Percentiles rank a stretch among this genome's conserved stretches.
These are phyloP conservation scores for Rhinichthys osculus DNA, from an alignment of 2,797 vertebrate genomes.

Conservation along the genomic window DNA sequence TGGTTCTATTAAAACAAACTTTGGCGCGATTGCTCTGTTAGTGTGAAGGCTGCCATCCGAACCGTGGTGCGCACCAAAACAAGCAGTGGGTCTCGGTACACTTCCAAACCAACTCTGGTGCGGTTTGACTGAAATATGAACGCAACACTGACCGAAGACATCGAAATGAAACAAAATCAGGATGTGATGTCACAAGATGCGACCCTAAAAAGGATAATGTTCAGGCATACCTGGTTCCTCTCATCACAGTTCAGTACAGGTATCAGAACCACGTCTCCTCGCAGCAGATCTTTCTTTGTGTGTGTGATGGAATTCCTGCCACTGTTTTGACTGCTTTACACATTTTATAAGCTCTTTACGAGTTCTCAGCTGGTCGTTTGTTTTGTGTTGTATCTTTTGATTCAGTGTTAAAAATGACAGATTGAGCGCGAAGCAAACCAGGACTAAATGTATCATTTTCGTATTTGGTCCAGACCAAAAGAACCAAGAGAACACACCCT, in stretches of 20 bases:
- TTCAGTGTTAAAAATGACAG: neutral
- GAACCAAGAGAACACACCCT: constrained; percentile 8
- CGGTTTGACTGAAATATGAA: too few relatives aligned
- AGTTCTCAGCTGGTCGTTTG: neutral
- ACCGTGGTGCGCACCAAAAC: neutral
- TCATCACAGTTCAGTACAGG: neutral
- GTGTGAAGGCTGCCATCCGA: neutral
- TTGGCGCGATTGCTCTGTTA: neutral
- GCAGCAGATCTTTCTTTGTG: neutral
- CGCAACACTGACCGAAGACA: too few relatives aligned
- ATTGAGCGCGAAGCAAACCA: neutral
- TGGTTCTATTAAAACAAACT: neutral
- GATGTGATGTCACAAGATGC: too few relatives aligned
- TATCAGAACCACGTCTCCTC: neutral
- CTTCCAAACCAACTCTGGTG: neutral
- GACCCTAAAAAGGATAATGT: too few relatives aligned
- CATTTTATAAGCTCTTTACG: neutral
- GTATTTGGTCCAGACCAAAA: neutral
- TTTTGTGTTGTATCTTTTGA: neutral
- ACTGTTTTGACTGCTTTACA: neutral
- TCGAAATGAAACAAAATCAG: too few relatives aligned
- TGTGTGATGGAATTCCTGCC: neutral
- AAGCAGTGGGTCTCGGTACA: neutral
- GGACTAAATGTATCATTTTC: neutral
- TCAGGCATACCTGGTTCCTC: neutral